Conservation (phyloP, 2,888 invertebrate species). For the Lacanobia wlatinum region DNA sequence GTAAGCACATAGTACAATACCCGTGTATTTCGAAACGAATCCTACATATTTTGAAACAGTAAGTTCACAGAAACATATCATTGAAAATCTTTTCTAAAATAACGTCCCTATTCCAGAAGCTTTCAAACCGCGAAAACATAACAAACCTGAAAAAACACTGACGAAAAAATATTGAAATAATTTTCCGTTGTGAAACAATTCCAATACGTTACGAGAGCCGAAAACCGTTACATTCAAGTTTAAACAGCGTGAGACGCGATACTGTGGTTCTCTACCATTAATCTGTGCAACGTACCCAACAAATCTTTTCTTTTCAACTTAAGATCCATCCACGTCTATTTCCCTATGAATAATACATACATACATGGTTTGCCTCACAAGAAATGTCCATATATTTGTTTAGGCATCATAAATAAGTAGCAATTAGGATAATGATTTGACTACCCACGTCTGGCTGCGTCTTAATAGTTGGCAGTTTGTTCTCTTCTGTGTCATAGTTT, state of each 20-base stretch:
- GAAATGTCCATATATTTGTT: slow-evolving; percentile 72
- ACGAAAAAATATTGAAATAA: slow-evolving; percentile 43
- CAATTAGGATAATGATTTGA: slow-evolving; percentile 68
- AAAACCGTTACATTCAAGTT: slow-evolving; percentile 80
- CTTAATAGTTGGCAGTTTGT: slow-evolving; percentile 53
- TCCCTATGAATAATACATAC: slow-evolving; percentile 81
- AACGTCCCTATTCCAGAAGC: not conserved
- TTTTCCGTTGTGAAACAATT: slow-evolving; percentile 66
- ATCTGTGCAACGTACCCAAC: slow-evolving; percentile 78
- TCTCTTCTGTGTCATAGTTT: slow-evolving; percentile 35
- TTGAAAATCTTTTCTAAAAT: slow-evolving; percentile 8
- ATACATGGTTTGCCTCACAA: slow-evolving; percentile 67
- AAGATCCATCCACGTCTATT: slow-evolving; percentile 80
- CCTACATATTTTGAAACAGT: not conserved
- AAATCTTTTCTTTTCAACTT: slow-evolving; percentile 83
- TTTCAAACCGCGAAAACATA: not conserved
- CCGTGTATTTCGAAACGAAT: not conserved
- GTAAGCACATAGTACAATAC: not conserved
- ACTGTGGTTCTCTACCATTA: slow-evolving; percentile 76
- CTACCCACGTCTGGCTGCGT: slow-evolving; percentile 46
- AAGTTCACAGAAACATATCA: not conserved
- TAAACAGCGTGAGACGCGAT: slow-evolving; percentile 72
- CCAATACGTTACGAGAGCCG: slow-evolving; percentile 75
- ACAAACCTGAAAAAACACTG: slow-evolving; percentile 17
- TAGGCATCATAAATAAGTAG: slow-evolving; percentile 64